Conservation (phyloP, 1,140 invertebrate genomes). For the Nebria ingens region DNA sequence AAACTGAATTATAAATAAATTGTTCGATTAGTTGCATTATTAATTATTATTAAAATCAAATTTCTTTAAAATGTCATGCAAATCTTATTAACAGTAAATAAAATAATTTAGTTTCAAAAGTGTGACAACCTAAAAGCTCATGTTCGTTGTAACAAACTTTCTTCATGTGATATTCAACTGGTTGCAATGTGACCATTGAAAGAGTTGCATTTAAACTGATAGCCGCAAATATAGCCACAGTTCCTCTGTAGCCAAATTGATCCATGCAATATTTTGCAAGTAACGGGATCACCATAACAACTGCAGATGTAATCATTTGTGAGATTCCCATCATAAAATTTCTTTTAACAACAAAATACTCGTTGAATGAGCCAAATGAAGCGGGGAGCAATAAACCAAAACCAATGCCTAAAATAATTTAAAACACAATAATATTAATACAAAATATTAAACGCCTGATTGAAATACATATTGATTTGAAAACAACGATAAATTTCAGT, state of each 20-base stretch:
- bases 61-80: too few relatives aligned
- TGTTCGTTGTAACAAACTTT: conserved; percentile 27
- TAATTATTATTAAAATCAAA: too few relatives aligned
- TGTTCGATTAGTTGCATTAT: too few relatives aligned
- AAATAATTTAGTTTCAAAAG: too few relatives aligned
- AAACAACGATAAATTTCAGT: background rate
- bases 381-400: conserved; percentile 48
- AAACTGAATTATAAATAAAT: too few relatives aligned
- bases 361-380: conserved; percentile 44
- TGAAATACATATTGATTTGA: conserved; percentile 7
- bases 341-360: conserved; percentile 45
- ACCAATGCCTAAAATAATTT: conserved; percentile 31
- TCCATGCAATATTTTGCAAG: conserved; percentile 39
- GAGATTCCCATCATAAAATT: conserved; percentile 47
- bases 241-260: conserved; percentile 49
- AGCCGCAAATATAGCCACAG: conserved; percentile 48
- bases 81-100: too few relatives aligned
- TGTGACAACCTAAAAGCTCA: conserved; percentile 29
- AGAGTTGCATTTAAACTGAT: conserved; percentile 50
- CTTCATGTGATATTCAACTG: conserved; percentile 56
- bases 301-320: conserved; percentile 45
- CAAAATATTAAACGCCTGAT: background rate
- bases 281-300: conserved; percentile 45
- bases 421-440: background rate
- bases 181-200: conserved; percentile 51